Conservation (phyloP, 2,888 invertebrate species). For the Tinea pellionella region DNA sequence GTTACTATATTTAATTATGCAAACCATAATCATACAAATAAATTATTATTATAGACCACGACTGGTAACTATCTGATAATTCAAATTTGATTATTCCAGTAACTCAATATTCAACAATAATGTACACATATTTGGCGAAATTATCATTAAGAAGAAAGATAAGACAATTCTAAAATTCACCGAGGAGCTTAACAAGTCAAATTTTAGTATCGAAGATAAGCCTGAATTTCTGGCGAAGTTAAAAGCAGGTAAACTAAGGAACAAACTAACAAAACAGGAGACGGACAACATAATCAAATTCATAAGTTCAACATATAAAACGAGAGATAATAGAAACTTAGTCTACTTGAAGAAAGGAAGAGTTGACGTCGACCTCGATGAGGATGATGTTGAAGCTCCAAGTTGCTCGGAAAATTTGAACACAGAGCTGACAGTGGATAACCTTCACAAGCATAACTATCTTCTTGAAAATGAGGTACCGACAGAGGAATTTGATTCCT, state of each 20-base stretch:
- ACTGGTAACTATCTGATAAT: too few relatives aligned
- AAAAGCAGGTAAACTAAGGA: constrained; percentile 23
- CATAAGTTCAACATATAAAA: neutral
- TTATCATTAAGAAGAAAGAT: constrained; percentile 27
- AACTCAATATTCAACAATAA: constrained; percentile 46
- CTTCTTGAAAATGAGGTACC: neutral
- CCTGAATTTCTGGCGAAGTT: constrained; percentile 19
- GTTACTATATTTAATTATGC: too few relatives aligned
- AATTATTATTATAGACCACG: too few relatives aligned
- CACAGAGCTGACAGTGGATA: neutral
- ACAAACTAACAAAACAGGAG: constrained; percentile 23
- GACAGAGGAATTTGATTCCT: neutral
- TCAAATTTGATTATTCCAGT: constrained; percentile 24
- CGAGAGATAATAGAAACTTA: neutral
- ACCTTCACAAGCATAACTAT: neutral
- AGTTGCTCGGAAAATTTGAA: too few relatives aligned
- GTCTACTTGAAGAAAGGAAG: too few relatives aligned
- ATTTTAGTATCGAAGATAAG: constrained; percentile 29
- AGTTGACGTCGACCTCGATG: too few relatives aligned
- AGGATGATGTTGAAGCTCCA: too few relatives aligned
- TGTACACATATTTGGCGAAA: constrained; percentile 48
- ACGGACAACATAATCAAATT: neutral
- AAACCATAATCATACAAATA: too few relatives aligned
- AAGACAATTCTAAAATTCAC: constrained; percentile 27
- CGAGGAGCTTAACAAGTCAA: constrained; percentile 26